Evolutionary conservation across 1,140 invertebrate genomes (phyloP).

Genomic region (Lanistes nyassanus): DNA sequence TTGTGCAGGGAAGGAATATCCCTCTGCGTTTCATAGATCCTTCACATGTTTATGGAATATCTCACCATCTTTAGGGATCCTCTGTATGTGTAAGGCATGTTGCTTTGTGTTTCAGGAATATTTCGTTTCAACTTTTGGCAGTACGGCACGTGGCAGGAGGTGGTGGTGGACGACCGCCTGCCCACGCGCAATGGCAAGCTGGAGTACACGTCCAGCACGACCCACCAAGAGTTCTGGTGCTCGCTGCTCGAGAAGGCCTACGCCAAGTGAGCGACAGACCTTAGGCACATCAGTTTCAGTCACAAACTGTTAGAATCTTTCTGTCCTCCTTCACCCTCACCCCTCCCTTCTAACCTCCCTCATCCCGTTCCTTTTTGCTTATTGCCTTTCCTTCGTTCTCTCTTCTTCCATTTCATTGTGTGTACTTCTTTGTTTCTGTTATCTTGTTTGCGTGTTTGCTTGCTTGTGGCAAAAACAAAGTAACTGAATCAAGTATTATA

Average conservation of each 20-base stretch:
- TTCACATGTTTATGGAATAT: too few species aligned
- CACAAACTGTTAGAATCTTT: not conserved
- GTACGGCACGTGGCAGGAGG: slow-evolving; percentile 79
- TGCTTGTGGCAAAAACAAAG: too few species aligned
- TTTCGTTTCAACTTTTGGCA: slow-evolving; percentile 80
- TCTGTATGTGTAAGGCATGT: too few species aligned
- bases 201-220: slow-evolving; percentile 73
- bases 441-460: too few species aligned
- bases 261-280: slow-evolving; percentile 73
- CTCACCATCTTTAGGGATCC: too few species aligned
- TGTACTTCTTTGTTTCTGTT: not conserved
- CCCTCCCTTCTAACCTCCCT: not conserved
- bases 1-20: too few species aligned
- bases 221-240: slow-evolving; percentile 79
- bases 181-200: slow-evolving; percentile 74
- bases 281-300: not conserved
- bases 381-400: not conserved
- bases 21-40: too few species aligned
- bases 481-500: too few species aligned
- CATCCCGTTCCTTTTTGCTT: not conserved
- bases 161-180: slow-evolving; percentile 79
- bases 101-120: slow-evolving; percentile 54
- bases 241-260: slow-evolving; percentile 83
- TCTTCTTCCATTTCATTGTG: not conserved
- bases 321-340: not conserved